Conservation (phyloP, 1,140 invertebrate species). For the Sitobion miscanthi region DNA sequence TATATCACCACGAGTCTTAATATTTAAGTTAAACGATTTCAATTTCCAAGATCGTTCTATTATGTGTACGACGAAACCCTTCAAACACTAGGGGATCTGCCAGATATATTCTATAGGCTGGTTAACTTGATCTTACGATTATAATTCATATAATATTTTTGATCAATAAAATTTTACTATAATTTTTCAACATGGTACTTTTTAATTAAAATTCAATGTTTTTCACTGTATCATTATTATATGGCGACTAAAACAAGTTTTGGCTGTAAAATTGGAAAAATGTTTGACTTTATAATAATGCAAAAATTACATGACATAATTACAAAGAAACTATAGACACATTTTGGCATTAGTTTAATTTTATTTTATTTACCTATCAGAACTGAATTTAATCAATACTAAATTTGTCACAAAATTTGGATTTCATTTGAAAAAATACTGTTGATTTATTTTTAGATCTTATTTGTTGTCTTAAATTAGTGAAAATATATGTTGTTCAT, state of each 20-base stretch:
- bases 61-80: not conserved
- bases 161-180: not conserved
- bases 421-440: not conserved
- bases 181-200: not conserved
- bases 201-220: not conserved
- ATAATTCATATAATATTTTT: not conserved
- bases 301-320: not conserved
- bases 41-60: not conserved
- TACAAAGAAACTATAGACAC: not conserved
- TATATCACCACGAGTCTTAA: not conserved
- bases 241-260: not conserved
- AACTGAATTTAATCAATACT: too few relatives aligned
- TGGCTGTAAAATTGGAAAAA: not conserved
- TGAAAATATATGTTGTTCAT: not conserved
- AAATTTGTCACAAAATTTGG: not conserved
- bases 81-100: not conserved
- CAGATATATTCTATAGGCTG: not conserved
- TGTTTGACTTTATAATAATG: not conserved
- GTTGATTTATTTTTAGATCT: not conserved
- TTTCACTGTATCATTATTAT: not conserved
- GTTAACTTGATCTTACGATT: not conserved
- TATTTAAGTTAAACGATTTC: not conserved
- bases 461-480: not conserved
- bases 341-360: not conserved
- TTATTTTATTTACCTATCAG: not conserved